phyloP scores from a whole-genome alignment of 1,140 invertebrate species.

The Chelonus insularis region DNA sequence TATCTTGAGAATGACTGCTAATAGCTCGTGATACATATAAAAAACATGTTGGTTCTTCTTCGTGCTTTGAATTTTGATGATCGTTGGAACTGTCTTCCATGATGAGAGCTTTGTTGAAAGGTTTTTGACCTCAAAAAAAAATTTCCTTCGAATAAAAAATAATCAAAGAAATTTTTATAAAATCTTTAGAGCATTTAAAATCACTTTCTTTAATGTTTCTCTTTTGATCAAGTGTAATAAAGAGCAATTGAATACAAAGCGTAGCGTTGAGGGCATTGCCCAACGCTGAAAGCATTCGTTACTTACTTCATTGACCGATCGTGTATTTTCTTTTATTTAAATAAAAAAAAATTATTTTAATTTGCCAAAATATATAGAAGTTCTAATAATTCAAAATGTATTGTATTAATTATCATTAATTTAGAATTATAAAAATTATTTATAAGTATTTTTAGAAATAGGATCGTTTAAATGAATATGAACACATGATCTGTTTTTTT shows the following conservation, averaged over 20 bases:
- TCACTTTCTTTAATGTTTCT: not conserved
- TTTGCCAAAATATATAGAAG: too few relatives aligned
- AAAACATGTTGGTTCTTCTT: constrained; percentile 46
- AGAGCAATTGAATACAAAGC: constrained; percentile 2
- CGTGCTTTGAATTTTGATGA: constrained; percentile 17
- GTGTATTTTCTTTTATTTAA: not conserved
- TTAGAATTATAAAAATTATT: too few relatives aligned
- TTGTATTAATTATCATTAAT: too few relatives aligned
- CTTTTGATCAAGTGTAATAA: not conserved
- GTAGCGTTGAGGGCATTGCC: constrained; percentile 1
- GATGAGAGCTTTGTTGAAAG: not conserved
- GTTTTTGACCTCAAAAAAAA: not conserved
- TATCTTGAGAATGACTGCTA: constrained; percentile 35
- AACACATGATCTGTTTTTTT: too few relatives aligned
- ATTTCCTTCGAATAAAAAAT: not conserved
- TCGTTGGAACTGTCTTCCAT: constrained; percentile 34
- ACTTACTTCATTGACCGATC: constrained; percentile 8
- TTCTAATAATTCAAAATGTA: too few relatives aligned
- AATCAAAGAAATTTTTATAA: not conserved
- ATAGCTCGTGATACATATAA: constrained; percentile 49
- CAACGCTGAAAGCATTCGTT: constrained; percentile 1
- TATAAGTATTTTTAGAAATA: too few relatives aligned
- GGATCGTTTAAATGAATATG: too few relatives aligned
- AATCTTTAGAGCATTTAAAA: not conserved
- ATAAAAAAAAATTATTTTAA: too few relatives aligned